Evolutionary conservation across 2,113 vertebrate genomes (phyloP).

Genomic region (Phylloscopus trochiloides): DNA sequence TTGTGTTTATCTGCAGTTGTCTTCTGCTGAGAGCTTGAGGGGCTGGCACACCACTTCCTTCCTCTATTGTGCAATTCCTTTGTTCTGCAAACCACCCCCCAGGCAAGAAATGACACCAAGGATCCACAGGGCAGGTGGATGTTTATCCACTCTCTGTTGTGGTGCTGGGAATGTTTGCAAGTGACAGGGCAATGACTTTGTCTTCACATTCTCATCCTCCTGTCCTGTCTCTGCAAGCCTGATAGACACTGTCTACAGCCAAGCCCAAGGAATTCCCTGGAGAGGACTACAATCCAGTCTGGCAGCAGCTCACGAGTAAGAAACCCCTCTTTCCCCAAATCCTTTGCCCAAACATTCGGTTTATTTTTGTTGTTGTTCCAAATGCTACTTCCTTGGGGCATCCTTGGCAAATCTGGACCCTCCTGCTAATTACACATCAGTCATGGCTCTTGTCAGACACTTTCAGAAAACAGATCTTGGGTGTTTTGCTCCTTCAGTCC

Average conservation of each 20-base stretch:
- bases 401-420: background rate
- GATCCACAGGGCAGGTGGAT: background rate
- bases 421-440: background rate
- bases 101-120: background rate
- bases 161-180: background rate
- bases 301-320: background rate
- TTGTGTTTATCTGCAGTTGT: background rate
- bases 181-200: background rate
- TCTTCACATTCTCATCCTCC: background rate
- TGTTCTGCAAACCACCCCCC: background rate
- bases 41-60: background rate
- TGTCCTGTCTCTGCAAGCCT: background rate
- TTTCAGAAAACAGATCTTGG: background rate
- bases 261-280: background rate
- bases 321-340: background rate
- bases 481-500: background rate
- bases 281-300: background rate
- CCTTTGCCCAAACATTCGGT: background rate
- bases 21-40: background rate
- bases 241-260: background rate
- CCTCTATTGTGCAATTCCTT: background rate
- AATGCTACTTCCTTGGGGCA: background rate
- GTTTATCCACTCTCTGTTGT: background rate
- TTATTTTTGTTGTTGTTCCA: slow-evolving; percentile 10
- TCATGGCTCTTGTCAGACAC: background rate